phyloP scores from a whole-genome alignment of 2,888 invertebrate species.

The Microplitis deprimator region DNA sequence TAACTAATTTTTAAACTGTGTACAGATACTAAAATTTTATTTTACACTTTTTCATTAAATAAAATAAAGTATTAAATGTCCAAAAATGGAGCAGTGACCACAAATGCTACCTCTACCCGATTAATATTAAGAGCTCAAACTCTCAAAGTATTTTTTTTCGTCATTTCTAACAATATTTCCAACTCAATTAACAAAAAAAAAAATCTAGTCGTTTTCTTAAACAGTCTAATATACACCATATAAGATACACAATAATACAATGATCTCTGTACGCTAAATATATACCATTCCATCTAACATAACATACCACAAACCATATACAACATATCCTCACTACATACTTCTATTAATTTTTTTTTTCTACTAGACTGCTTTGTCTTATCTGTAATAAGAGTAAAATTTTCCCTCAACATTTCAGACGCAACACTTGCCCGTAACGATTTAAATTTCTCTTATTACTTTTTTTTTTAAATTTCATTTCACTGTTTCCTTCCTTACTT shows the following conservation, averaged over 20 bases:
- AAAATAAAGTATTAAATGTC: too few relatives aligned
- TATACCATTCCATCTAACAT: neutral
- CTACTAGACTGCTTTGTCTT: neutral
- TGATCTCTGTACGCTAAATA: neutral
- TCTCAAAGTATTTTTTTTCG: too few relatives aligned
- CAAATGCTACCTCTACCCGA: too few relatives aligned
- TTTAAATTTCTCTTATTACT: slow-evolving; percentile 23
- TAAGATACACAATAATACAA: neutral
- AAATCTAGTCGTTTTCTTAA: too few relatives aligned
- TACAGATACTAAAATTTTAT: too few relatives aligned
- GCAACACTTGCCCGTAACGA: slow-evolving; percentile 9
- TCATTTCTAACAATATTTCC: too few relatives aligned
- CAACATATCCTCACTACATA: neutral
- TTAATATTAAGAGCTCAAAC: too few relatives aligned
- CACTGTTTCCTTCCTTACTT: neutral
- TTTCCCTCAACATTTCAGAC: neutral
- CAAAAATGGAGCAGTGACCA: too few relatives aligned
- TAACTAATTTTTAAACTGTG: too few relatives aligned
- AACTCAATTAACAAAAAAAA: too few relatives aligned
- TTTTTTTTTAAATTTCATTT: slow-evolving; percentile 11
- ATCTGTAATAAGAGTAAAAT: neutral
- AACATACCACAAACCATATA: neutral
- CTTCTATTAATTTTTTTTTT: neutral
- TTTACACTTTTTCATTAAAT: too few relatives aligned
- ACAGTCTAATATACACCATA: neutral